A percentile compares a stretch with the other conserved stretches of the same genome.
Evolutionary conservation across 2,113 vertebrate species (phyloP).

Genomic region (Puffinus mauretanicus): DNA sequence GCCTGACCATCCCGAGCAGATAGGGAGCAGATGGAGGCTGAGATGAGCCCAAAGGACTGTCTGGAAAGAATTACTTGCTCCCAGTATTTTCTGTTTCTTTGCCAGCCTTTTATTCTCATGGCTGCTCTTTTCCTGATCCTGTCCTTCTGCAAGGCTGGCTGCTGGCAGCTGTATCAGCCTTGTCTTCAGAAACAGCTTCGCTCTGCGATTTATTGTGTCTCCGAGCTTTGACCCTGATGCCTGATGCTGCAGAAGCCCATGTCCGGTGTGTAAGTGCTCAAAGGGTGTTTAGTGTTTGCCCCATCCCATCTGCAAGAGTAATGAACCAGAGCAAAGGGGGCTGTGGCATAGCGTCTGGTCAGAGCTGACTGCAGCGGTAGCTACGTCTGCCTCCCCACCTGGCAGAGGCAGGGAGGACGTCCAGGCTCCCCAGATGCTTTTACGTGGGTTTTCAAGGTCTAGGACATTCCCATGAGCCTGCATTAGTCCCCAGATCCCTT

Average conservation of each 20-base stretch:
- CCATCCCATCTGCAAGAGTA: not conserved
- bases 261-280: not conserved
- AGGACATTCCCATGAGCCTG: not conserved
- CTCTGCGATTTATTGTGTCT: not conserved
- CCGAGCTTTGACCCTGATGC: not conserved
- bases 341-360: accelerated
- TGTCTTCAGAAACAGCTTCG: not conserved
- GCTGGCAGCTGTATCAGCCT: not conserved
- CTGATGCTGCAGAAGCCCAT: not conserved
- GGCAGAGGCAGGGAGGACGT: not conserved
- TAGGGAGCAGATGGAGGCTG: not conserved
- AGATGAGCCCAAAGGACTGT: constrained; percentile 1
- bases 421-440: not conserved
- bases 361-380: not conserved
- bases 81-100: constrained; percentile 35
- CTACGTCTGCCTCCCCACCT: not conserved
- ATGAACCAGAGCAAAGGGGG: not conserved
- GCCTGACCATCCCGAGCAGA: not conserved
- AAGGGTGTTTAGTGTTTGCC: not conserved
- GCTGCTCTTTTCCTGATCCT: constrained; percentile 21
- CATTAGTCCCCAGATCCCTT: not conserved
- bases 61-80: constrained; percentile 47
- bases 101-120: constrained; percentile 37
- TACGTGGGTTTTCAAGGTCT: not conserved
- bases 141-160: not conserved